A percentile compares a stretch with the other conserved stretches of the same genome.
Evolutionary conservation across 2,113 vertebrate species (phyloP).

Genomic region (Sitta europaea): DNA sequence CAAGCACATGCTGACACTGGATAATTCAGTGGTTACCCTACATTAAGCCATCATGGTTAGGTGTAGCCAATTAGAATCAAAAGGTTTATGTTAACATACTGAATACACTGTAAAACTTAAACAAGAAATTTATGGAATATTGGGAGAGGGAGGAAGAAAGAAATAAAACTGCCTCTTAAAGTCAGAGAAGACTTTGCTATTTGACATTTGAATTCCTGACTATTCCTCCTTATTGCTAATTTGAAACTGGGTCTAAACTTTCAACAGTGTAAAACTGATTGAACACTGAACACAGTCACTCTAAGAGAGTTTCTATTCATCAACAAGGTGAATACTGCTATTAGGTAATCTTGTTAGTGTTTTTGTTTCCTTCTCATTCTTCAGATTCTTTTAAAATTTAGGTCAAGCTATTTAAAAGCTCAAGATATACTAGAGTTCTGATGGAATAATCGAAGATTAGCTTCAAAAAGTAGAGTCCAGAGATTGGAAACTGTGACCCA

Average conservation of each 20-base stretch:
- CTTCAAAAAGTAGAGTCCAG: neutral
- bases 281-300: neutral
- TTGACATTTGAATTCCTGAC: neutral
- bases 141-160: accelerated
- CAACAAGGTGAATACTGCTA: neutral
- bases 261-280: neutral
- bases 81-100: neutral
- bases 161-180: neutral
- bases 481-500: neutral
- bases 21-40: neutral
- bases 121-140: neutral
- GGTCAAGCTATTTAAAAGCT: neutral
- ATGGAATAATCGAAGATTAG: neutral
- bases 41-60: neutral
- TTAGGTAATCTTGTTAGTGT: neutral
- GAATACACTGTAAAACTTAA: neutral
- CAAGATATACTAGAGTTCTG: neutral
- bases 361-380: neutral
- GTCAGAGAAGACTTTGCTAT: neutral
- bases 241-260: neutral
- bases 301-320: neutral
- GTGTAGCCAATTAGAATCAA: neutral
- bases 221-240: neutral
- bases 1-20: neutral
- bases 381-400: neutral